Percentiles rank a stretch among this genome's conserved stretches.
Conservation (phyloP, 1,140 invertebrate genomes). For the Aphelinus certus region DNA sequence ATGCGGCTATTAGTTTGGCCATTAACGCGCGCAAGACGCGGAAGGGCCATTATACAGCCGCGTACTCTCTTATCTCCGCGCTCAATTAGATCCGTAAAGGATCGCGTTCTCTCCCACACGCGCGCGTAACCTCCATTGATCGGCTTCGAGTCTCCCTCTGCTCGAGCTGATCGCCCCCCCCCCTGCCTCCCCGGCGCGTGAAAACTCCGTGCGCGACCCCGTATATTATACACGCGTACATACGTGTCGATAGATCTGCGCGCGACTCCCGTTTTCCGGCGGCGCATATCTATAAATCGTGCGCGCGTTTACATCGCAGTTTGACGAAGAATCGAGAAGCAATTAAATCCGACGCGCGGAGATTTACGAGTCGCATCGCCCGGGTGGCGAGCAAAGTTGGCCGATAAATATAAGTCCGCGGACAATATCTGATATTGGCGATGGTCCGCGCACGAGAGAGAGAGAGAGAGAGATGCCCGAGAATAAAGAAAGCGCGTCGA, state of each 20-base stretch:
- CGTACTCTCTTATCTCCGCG: constrained; percentile 45
- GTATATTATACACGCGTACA: no score
- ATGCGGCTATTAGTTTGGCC: constrained; percentile 29
- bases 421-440: no score
- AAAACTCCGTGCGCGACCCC: no score
- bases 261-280: no score
- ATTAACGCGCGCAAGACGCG: constrained; percentile 23
- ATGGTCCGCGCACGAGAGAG: background rate
- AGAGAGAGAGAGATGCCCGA: background rate
- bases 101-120: constrained; percentile 40
- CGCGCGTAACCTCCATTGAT: constrained; percentile 38
- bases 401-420: background rate
- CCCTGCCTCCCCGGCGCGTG: background rate
- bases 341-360: constrained; percentile 7
- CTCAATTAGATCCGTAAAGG: constrained; percentile 53
- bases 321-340: background rate
- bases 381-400: background rate
- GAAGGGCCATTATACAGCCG: background rate
- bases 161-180: background rate
- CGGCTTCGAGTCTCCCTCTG: constrained; percentile 33
- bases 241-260: no score
- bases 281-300: no score
- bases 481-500: no score
- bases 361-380: constrained; percentile 13
- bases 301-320: no score